Evolutionary conservation across 2,888 invertebrate genomes (phyloP), one percentile per base, ranked within the genome.

Genomic region (Mythimna pallens): DNA sequence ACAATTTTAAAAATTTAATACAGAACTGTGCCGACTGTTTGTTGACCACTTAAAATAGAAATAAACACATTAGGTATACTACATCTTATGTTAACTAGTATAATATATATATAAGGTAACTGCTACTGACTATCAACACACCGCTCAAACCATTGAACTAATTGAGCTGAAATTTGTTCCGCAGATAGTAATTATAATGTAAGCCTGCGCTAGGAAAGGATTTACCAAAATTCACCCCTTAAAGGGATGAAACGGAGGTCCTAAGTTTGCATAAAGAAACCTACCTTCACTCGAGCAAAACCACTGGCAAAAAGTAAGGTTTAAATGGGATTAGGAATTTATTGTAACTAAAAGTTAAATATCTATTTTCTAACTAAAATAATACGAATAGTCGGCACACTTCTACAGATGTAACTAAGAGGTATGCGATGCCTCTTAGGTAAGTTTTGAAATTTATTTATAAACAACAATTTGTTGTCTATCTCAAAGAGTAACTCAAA

Each of bases 401-500:
- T 80, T 80, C 68, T 69, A 43, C 47, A 58, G 63, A 68, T 22
- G 59, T 50, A 58, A 63, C 34, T 40, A 58, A 22, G 67, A 66
- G 83, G 58, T 47, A 76, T 76, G 14, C 58, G 55, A 77, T 83
- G 74, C 55, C 61, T 72, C 52, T 43, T 25, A 67, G 6, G 36
- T 67, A 69, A 17, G 55, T 66, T 85, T 66, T 69, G 47, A 72
- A 68, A 70, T 78, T 81, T 65, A 78, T 83, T 76, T 76, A 70
- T 81, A 47, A 69, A 73, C 47, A 40, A 69, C 43, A 25, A 70
- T 64, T 73, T 73, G 63, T 76, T 80, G 70, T 76, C 75, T 80
- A 81, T 79, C 74, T 85, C 66, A 57, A 72, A 70, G 71, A 80
- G 62, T 73, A 67, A 81, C 59, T 74, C 65, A 82, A 75, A 70